Percentiles rank a stretch among this genome's conserved stretches.
Evolutionary conservation across 1,140 invertebrate genomes (phyloP).

Genomic region (Piezodorus guildinii): DNA sequence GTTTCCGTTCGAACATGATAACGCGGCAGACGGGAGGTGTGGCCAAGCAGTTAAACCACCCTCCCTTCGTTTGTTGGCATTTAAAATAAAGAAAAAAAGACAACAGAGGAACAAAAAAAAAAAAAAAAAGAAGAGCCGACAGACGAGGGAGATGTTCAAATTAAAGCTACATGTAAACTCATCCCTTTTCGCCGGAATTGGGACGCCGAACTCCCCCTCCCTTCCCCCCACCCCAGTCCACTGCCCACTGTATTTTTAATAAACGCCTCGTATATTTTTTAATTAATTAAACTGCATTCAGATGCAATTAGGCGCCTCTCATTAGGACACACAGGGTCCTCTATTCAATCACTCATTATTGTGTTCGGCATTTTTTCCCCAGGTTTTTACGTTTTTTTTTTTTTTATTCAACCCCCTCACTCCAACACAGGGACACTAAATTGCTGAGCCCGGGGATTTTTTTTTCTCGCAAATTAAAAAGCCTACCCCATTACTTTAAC

Average conservation of each 20-base stretch:
- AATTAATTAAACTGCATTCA: conserved; percentile 16
- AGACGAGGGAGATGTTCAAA: not conserved
- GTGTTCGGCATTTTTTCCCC: conserved; percentile 7
- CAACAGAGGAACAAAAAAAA: no score
- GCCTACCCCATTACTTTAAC: not conserved
- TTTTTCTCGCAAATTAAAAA: conserved; percentile 12
- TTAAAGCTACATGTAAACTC: conserved; percentile 1
- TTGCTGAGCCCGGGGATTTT: conserved; percentile 11
- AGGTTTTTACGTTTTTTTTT: conserved; percentile 8
- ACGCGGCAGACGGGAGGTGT: no score
- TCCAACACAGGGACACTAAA: conserved; percentile 7
- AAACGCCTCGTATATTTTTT: conserved; percentile 11
- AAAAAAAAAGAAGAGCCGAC: no score
- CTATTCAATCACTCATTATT: conserved; percentile 16
- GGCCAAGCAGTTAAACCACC: no score
- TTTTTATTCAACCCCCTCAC: conserved; percentile 1
- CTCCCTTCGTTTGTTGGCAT: no score
- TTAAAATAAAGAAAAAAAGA: no score
- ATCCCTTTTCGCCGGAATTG: not conserved
- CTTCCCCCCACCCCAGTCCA: not conserved
- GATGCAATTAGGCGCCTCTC: conserved; percentile 11
- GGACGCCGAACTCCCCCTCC: not conserved
- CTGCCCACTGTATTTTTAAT: conserved; percentile 5
- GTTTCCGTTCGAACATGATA: no score
- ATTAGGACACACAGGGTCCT: not conserved